Evolutionary conservation across 2,888 invertebrate species (phyloP), one percentile per base, ranked within the genome.

Genomic region (Caenorhabditis angaria): DNA sequence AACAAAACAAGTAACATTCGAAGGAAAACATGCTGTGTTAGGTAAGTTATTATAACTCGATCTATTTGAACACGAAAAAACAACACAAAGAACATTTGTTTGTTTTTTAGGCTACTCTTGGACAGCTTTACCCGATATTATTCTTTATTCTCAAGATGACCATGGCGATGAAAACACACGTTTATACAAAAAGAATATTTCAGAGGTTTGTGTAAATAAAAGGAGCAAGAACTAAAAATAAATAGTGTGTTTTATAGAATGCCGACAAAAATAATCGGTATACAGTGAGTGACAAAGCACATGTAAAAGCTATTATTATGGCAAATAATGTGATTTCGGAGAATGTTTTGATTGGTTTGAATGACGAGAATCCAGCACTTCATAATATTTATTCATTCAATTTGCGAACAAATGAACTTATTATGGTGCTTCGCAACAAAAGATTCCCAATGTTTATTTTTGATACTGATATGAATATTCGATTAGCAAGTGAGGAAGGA

Each of bases 151-250:
- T 12, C 85, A 85, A 58, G 85, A 86, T 70, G 81, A 81, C 61
- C 80, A 86, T 63, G 86, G 86, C 18, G 86, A 86, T 68, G 86
- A 86, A 74, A 86, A 86, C 67, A 82, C 79, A 12, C 76, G 77
- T 20, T 78, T 86, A 24, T 86, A 78, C 76, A 86, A 85, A 76
- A 82, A 85, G 59, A 86, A 86, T 62, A 83, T 86, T 55, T 81
- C 83, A n/a, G 65, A 76, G 65, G 83, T 81, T 12, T 6, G 41
- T 12, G 24, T 22, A 51, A 8, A 6, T 8, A 24, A 14, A 51
- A 5, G 51, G 6, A 6, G 5, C 3, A 51, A 51, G 10, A 51
- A 24, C 4, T 12, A 27, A 54, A 54, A 24, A 35, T 12, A 22
- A 28, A 35, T n/a, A 47, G n/a, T 3, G 8, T 24, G 25, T 12